Conservation (phyloP, 1,140 invertebrate species). For the Aculops lycopersici region DNA sequence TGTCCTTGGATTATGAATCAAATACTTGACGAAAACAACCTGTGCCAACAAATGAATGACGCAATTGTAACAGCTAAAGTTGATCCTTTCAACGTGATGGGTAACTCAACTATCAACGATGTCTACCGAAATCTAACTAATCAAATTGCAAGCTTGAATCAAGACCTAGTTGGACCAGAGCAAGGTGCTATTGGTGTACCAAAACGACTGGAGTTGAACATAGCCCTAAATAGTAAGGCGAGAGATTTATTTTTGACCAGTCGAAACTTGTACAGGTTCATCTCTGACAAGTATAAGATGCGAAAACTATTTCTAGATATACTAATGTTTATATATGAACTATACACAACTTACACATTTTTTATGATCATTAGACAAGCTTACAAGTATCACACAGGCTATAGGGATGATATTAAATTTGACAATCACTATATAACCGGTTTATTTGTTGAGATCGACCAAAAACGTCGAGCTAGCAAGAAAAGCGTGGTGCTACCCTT, state of each 20-base stretch:
- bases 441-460: background rate
- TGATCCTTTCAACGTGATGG: background rate
- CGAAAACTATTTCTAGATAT: background rate
- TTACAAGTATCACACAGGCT: background rate
- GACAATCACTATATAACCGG: background rate
- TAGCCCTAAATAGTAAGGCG: background rate
- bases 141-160: background rate
- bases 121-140: background rate
- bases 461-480: background rate
- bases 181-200: background rate
- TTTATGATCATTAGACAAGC: background rate
- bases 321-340: background rate
- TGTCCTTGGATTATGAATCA: too few species aligned
- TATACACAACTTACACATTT: background rate
- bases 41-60: too few species aligned
- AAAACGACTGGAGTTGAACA: background rate
- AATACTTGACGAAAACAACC: too few species aligned
- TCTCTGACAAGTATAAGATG: background rate
- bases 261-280: background rate
- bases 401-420: background rate
- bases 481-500: background rate
- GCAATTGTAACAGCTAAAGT: background rate
- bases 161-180: background rate
- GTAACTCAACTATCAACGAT: background rate
- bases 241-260: background rate